phyloP scores from a whole-genome alignment of 2,797 vertebrate species.

The Gadopsis marmoratus region DNA sequence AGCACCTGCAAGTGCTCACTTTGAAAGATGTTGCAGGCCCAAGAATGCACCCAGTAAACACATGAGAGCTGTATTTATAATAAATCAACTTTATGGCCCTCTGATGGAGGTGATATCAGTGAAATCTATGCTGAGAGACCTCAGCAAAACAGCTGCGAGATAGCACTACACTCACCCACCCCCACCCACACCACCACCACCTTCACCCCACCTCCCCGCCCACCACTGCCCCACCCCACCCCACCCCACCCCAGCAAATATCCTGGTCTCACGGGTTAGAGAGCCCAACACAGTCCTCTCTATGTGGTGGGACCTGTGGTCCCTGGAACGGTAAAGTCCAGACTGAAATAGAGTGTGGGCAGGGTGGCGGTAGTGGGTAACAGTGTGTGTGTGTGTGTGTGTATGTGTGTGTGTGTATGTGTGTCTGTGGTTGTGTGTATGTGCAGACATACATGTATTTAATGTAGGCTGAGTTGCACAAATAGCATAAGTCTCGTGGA shows the following conservation, averaged over 20 bases:
- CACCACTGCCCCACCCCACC: conserved; percentile 16
- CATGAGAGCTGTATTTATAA: conserved; percentile 97
- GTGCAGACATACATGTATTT: conserved; percentile 68
- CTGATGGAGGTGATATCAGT: conserved; percentile 97
- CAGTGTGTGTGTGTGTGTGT: conserved; percentile 67
- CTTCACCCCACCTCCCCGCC: conserved; percentile 60
- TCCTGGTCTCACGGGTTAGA: conserved; percentile 72
- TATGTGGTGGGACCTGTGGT: conserved; percentile 79
- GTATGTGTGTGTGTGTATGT: conserved; percentile 51
- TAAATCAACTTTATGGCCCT: conserved; percentile 99
- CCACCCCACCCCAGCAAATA: conserved; percentile 55
- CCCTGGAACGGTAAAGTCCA: conserved; percentile 74
- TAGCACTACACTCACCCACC: conserved; percentile 67
- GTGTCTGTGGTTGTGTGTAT: conserved; percentile 59
- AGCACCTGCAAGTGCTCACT: conserved; percentile 96
- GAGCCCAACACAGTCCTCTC: conserved; percentile 76
- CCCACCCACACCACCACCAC: conserved; percentile 43
- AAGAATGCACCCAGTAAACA: conserved; percentile 99
- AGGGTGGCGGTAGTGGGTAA: conserved; percentile 75
- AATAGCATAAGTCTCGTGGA: conserved; percentile 66
- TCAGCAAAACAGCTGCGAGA: conserved; percentile 91
- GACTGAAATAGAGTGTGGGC: conserved; percentile 83
- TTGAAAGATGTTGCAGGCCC: conserved; percentile 92
- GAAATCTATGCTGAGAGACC: conserved; percentile 94
- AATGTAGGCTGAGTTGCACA: conserved; percentile 71